Conservation (phyloP, 2,888 invertebrate genomes). For the Dioctria linearis region DNA sequence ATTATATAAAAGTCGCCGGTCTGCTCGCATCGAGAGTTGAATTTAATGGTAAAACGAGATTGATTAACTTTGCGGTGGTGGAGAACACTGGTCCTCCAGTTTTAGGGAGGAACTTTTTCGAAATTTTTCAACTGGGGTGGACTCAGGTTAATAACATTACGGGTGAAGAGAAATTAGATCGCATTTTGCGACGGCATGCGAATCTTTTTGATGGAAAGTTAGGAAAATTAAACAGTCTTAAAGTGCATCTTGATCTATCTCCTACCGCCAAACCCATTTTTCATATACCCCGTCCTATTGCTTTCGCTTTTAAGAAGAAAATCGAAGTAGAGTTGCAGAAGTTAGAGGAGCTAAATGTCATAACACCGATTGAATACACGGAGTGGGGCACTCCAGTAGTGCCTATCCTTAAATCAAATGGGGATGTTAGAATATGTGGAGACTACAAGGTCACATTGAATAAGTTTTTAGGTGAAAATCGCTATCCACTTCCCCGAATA, state of each 20-base stretch:
- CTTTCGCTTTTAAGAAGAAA: neutral
- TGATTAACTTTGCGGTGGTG: neutral
- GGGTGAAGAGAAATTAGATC: neutral
- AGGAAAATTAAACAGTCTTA: neutral
- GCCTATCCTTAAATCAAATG: conserved; percentile 48
- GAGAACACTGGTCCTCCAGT: neutral
- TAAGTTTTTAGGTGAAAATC: conserved; percentile 19
- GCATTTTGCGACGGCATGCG: neutral
- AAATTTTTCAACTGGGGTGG: neutral
- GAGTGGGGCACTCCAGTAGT: conserved; percentile 55
- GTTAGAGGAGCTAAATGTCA: conserved; percentile 35
- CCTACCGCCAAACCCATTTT: neutral
- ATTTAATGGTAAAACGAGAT: neutral
- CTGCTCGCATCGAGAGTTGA: neutral
- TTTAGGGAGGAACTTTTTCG: neutral
- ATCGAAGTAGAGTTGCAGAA: conserved; percentile 20
- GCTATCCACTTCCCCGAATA: conserved; percentile 40
- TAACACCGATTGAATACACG: conserved; percentile 50
- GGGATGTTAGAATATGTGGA: conserved; percentile 51
- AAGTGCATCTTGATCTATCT: neutral
- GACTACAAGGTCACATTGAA: conserved; percentile 53
- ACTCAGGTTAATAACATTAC: neutral
- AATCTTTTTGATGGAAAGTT: neutral
- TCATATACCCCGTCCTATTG: neutral
- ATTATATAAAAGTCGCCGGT: neutral